These are phyloP conservation scores for Pterocles orientalis DNA, from an alignment of 2,113 vertebrate genomes.

Conservation along the genomic window DNA sequence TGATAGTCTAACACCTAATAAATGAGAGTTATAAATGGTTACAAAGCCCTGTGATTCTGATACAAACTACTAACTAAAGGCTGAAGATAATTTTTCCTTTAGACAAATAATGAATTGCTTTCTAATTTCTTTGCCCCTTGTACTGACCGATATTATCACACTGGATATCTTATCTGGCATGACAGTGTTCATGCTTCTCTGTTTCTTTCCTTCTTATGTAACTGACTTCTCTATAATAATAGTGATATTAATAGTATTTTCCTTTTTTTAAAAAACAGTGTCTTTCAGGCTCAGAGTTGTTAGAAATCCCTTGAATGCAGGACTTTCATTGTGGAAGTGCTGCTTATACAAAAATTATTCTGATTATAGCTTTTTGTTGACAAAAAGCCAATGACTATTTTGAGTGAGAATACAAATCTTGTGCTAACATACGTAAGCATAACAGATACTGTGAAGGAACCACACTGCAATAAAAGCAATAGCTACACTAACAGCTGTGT, in stretches of 20 bases:
- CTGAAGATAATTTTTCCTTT: background rate
- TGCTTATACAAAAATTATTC: background rate
- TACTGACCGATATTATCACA: background rate
- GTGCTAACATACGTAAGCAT: background rate
- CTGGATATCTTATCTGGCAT: background rate
- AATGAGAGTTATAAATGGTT: background rate
- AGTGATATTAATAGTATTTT: background rate
- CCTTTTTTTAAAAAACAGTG: background rate
- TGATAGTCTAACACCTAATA: background rate
- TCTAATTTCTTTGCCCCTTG: background rate
- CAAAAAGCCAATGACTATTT: background rate
- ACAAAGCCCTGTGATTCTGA: background rate
- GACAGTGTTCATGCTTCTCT: background rate
- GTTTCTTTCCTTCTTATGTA: background rate
- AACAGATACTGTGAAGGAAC: constrained; percentile 6
- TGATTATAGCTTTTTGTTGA: constrained; percentile 35
- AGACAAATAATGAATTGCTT: background rate
- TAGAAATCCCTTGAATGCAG: background rate
- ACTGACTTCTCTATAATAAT: background rate
- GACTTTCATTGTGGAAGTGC: background rate
- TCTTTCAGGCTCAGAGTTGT: background rate
- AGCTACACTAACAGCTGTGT: background rate
- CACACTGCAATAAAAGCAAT: background rate
- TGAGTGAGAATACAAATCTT: background rate
- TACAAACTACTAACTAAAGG: background rate